Conservation (phyloP, 2,113 vertebrate species). For the Phrynosoma blainvillii region DNA sequence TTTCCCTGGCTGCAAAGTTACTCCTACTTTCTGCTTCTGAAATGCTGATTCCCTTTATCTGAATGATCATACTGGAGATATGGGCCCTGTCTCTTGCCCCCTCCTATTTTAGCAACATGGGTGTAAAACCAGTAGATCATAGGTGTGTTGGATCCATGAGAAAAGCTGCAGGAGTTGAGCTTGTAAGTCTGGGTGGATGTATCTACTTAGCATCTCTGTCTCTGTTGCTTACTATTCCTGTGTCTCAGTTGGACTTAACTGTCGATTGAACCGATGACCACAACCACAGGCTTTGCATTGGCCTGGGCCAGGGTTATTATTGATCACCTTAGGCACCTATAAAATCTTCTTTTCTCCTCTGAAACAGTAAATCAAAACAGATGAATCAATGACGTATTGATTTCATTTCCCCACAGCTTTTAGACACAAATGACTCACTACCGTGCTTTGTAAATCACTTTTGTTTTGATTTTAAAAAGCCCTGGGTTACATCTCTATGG, state of each 20-base stretch:
- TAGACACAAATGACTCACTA: slow-evolving; percentile 51
- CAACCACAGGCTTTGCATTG: background rate
- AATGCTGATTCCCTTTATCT: fast-evolving
- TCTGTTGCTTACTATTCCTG: background rate
- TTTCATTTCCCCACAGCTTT: slow-evolving; percentile 50
- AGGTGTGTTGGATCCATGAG: background rate
- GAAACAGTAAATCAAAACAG: slow-evolving; percentile 51
- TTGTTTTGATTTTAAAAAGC: slow-evolving; percentile 37
- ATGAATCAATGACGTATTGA: slow-evolving; percentile 61
- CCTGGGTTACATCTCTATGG: slow-evolving; percentile 34
- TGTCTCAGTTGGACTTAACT: background rate
- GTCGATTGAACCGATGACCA: slow-evolving; percentile 7
- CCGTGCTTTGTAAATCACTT: slow-evolving; percentile 50
- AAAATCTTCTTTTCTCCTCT: slow-evolving; percentile 55
- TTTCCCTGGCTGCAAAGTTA: fast-evolving
- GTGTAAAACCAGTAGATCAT: background rate
- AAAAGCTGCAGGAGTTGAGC: background rate
- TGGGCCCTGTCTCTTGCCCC: background rate
- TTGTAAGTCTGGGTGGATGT: fast-evolving
- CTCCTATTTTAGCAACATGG: background rate
- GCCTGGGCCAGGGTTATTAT: slow-evolving; percentile 2
- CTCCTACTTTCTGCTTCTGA: background rate
- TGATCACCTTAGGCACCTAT: slow-evolving; percentile 58
- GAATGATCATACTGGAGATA: background rate
- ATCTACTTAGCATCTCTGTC: background rate